Conservation (phyloP, 2,888 invertebrate genomes). For the Theodoxus fluviatilis region DNA sequence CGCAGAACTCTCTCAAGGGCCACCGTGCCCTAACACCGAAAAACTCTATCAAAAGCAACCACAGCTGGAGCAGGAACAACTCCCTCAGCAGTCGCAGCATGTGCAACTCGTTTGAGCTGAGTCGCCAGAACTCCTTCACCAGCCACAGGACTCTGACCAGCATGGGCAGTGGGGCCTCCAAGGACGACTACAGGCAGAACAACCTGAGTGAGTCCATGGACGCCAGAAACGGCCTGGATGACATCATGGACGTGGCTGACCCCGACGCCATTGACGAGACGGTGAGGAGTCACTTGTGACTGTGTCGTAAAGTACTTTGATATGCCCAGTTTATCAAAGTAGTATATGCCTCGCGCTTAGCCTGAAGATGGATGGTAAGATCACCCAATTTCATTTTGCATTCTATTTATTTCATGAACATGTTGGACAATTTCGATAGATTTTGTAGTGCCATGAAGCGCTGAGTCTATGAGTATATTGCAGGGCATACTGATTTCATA, state of each 20-base stretch:
- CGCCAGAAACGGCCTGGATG: slow-evolving; percentile 35
- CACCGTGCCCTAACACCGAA: slow-evolving; percentile 52
- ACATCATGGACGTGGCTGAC: slow-evolving; percentile 48
- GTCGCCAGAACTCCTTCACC: slow-evolving; percentile 61
- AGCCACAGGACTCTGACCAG: slow-evolving; percentile 59
- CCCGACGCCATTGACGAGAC: slow-evolving; percentile 61
- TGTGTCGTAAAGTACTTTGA: no score
- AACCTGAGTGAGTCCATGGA: slow-evolving; percentile 39
- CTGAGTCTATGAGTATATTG: no score
- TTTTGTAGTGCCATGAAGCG: no score
- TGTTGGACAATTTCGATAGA: no score
- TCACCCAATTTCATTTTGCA: no score
- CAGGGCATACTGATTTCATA: no score
- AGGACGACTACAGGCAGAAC: slow-evolving; percentile 60
- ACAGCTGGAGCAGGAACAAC: slow-evolving; percentile 57
- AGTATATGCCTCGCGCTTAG: no score
- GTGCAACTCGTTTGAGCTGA: slow-evolving; percentile 55
- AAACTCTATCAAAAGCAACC: slow-evolving; percentile 52
- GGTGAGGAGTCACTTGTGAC: slow-evolving; percentile 40
- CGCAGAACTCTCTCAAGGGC: slow-evolving; percentile 76
- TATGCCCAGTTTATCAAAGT: no score
- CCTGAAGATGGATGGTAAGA: no score
- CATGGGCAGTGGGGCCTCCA: slow-evolving; percentile 51
- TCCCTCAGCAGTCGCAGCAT: slow-evolving; percentile 58
- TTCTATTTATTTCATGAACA: no score